A percentile compares a stretch with the other conserved stretches of the same genome.
These are phyloP conservation scores for Cardinalis cardinalis DNA, from an alignment of 2,113 vertebrate species.

Conservation along the genomic window DNA sequence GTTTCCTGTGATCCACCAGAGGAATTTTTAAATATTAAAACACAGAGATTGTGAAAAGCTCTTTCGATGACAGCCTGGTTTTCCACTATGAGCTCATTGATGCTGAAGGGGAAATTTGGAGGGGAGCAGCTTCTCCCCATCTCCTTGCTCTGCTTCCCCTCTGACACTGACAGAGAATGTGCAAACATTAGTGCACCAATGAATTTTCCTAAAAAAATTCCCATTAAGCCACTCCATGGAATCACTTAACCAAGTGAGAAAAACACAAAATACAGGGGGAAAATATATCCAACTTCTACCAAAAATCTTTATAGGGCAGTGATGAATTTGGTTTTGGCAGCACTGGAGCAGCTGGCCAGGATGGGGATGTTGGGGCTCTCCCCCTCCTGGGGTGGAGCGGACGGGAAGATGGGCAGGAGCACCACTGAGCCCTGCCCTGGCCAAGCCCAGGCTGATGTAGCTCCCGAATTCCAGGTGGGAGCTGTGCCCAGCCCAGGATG, in stretches of 20 bases:
- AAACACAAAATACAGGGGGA: neutral
- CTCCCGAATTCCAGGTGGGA: neutral
- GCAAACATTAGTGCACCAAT: neutral
- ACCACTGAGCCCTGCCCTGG: neutral
- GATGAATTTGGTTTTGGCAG: neutral
- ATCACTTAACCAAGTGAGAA: neutral
- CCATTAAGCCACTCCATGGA: neutral
- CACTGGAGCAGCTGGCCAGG: neutral
- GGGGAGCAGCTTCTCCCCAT: conserved; percentile 31
- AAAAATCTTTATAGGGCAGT: neutral
- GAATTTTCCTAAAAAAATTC: neutral
- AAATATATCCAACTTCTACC: neutral
- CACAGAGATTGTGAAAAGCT: conserved; percentile 53
- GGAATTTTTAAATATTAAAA: conserved; percentile 60
- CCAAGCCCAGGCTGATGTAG: neutral
- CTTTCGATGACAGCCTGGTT: conserved; percentile 43
- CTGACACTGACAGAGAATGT: conserved; percentile 25
- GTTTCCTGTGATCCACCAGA: conserved; percentile 46
- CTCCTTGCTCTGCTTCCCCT: conserved; percentile 51
- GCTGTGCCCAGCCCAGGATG: neutral
- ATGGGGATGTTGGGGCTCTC: neutral
- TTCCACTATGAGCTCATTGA: conserved; percentile 65
- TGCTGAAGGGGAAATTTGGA: conserved; percentile 55
- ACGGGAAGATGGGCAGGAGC: neutral
- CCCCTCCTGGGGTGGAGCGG: neutral